phyloP scores from a whole-genome alignment of 2,888 invertebrate species.

The Escarpia spicata region DNA sequence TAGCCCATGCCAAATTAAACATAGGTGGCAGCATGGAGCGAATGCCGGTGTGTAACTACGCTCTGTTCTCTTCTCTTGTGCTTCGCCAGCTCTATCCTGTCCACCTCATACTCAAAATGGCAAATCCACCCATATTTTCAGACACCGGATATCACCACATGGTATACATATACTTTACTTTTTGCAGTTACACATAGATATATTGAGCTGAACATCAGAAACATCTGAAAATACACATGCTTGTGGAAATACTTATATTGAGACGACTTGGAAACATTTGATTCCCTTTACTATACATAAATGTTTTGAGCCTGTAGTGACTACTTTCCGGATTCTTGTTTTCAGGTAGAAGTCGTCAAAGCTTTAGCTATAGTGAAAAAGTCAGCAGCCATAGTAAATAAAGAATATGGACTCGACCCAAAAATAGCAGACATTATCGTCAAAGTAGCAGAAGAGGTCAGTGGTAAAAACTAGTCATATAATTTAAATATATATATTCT shows the following conservation, averaged over 20 bases:
- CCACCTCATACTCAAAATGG: too few species aligned
- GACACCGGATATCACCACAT: too few species aligned
- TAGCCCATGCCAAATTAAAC: constrained; percentile 95
- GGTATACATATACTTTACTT: too few species aligned
- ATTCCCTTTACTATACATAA: not conserved
- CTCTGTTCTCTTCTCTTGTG: not conserved
- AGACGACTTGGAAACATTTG: not conserved
- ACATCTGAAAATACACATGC: too few species aligned
- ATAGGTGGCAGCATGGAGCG: constrained; percentile 92
- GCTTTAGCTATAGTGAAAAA: constrained; percentile 97
- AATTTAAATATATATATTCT: not conserved
- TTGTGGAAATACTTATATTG: not conserved
- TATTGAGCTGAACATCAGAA: too few species aligned
- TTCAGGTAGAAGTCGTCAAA: constrained; percentile 86
- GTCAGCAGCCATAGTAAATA: constrained; percentile 96
- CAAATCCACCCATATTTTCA: too few species aligned
- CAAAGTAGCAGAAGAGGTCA: constrained; percentile 85
- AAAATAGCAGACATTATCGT: constrained; percentile 90
- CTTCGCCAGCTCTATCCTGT: not conserved
- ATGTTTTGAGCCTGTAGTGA: not conserved
- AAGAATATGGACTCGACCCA: constrained; percentile 88
- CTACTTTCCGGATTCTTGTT: constrained; percentile 27
- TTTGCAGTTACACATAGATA: too few species aligned
- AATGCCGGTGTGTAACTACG: constrained; percentile 83
- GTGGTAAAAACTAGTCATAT: not conserved